phyloP scores from a whole-genome alignment of 2,797 vertebrate genomes.

The Argentina silus region DNA sequence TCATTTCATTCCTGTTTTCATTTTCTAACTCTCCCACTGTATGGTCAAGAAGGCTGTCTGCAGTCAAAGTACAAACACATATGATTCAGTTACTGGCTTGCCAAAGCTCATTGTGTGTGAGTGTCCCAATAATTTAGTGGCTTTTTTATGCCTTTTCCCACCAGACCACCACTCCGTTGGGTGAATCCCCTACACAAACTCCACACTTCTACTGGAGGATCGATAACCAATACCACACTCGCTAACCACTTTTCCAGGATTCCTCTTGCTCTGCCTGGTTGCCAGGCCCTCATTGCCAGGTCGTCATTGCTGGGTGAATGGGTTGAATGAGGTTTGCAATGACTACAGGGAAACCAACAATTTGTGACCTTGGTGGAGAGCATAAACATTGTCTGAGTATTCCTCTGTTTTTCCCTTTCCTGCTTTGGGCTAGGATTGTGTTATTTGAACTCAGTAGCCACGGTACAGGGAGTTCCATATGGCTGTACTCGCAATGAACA shows the following conservation, averaged over 20 bases:
- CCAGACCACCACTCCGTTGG: conserved; percentile 35
- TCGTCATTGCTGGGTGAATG: conserved; percentile 19
- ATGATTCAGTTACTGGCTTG: conserved; percentile 28
- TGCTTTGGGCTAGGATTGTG: conserved; percentile 30
- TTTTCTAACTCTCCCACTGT: conserved; percentile 37
- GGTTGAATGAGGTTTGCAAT: conserved; percentile 33
- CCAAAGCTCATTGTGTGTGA: conserved; percentile 18
- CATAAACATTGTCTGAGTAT: conserved; percentile 42
- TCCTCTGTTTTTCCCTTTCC: conserved; percentile 33
- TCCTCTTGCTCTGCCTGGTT: conserved; percentile 28
- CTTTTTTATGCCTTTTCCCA: conserved; percentile 17
- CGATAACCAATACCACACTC: conserved; percentile 49
- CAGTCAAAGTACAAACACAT: conserved; percentile 1
- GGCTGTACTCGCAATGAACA: conserved; percentile 50
- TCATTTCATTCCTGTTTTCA: conserved; percentile 21
- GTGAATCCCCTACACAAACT: conserved; percentile 38
- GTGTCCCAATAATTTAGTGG: conserved; percentile 29
- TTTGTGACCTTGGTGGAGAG: conserved; percentile 41
- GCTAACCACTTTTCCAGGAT: conserved; percentile 52
- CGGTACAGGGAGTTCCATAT: conserved; percentile 38
- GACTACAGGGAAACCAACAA: conserved; percentile 48
- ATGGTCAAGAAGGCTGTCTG: conserved; percentile 29
- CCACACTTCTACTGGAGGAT: conserved; percentile 20
- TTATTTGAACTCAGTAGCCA: conserved; percentile 43
- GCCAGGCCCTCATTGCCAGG: conserved; percentile 18